Evolutionary conservation across 2,888 invertebrate species (phyloP), one percentile per base, ranked within the genome.

Genomic region (Tinea pellionella): DNA sequence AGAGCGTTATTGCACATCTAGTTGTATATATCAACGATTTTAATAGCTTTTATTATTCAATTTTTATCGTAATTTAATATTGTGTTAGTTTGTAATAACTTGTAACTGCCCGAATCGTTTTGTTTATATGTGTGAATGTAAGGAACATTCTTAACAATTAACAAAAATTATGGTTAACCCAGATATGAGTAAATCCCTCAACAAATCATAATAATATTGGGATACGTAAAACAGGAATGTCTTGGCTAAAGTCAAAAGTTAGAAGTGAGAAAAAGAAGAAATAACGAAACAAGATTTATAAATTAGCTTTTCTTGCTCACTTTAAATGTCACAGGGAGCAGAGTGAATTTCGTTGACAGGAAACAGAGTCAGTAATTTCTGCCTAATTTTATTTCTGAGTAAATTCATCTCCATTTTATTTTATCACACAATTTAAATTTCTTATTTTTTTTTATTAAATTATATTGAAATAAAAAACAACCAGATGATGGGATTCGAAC

Each of bases 331-430:
- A 57, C 32, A 57, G 3, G n/a, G 57, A 57, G 32, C 15, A n/a
- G 13, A 57, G 55, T 29, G 57, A 57, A 32, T 4, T 32, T 32
- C 57, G 57, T 32, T 57, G 57, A 57, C 57, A 57, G 57, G 32
- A 57, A 57, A 19, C 57, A 32, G 57, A 57, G 32, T 13, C 15
- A 1, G 57, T 57, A 57, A 57, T 57, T 57, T 57, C 13, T 32
- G 19, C 29, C 32, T 57, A 57, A 57, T 57, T 30, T 32, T 53
- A 53, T 53, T 24, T 53, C 53, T 53, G 13, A 7, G 47, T 47
- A 47, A 47, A 47, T 47, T 47, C 15, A 7, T 15, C 47, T 16
- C 15, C 15, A 7, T 47, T 37, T 47, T 47, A 47, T 47, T 47
- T 15, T 16, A 9, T 47, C 47, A 47, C 15, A 16, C 16, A 15